A percentile compares a stretch with the other conserved stretches of the same genome.
phyloP scores from a whole-genome alignment of 1,140 invertebrate species.

The Psix sp. region DNA sequence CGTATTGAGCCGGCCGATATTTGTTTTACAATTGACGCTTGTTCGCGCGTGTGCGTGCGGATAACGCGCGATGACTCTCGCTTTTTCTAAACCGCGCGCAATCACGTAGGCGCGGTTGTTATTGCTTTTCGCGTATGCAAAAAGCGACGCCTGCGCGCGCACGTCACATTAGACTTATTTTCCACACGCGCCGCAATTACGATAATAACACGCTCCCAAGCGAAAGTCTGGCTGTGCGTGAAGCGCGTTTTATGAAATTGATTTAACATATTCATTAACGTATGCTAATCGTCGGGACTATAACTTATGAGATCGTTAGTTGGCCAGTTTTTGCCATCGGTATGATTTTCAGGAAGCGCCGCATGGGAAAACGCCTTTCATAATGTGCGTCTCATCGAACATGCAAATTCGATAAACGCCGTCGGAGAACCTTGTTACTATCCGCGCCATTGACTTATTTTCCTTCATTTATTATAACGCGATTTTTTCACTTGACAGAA shows the following conservation, averaged over 20 bases:
- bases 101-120: conserved; percentile 49
- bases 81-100: conserved; percentile 34
- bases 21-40: conserved; percentile 55
- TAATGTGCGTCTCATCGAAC: conserved; percentile 4
- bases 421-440: no score
- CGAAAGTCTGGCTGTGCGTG: conserved; percentile 61
- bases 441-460: no score
- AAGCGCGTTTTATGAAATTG: conserved; percentile 73
- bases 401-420: no score
- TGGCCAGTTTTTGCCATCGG: conserved; percentile 39
- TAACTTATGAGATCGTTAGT: conserved; percentile 57
- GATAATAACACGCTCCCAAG: conserved; percentile 74
- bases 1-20: conserved; percentile 55
- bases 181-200: conserved; percentile 76
- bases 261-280: conserved; percentile 77
- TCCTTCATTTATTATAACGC: no score
- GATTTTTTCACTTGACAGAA: no score
- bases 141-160: conserved; percentile 66
- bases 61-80: conserved; percentile 34
- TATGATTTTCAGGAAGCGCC: conserved; percentile 27
- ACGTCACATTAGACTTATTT: conserved; percentile 75
- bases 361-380: conserved; percentile 15
- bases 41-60: conserved; percentile 2
- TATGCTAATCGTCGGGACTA: conserved; percentile 69
- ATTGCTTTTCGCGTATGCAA: conserved; percentile 26